Percentiles rank a stretch among this genome's conserved stretches.
Conservation (phyloP, 2,888 invertebrate species). For the Morpho helenor region DNA sequence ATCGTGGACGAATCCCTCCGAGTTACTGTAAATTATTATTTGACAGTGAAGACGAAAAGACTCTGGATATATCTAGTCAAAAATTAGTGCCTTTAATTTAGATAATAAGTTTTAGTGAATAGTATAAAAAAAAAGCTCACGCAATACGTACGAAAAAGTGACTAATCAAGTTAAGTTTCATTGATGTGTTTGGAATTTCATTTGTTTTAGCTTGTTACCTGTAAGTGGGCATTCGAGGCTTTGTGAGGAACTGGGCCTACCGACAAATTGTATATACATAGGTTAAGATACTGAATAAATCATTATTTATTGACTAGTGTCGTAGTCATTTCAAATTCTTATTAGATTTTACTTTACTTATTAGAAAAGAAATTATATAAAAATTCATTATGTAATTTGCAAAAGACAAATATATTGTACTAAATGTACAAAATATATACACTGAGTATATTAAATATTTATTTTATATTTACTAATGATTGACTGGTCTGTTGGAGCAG, state of each 20-base stretch:
- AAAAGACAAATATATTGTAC: too few relatives aligned
- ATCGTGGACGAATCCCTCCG: conserved; percentile 68
- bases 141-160: conserved; percentile 13
- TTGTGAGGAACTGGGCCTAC: conserved; percentile 37
- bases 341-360: conserved; percentile 1
- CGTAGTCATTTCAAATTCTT: conserved; percentile 11
- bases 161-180: conserved; percentile 18
- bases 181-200: conserved; percentile 37
- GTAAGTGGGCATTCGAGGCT: conserved; percentile 24
- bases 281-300: conserved; percentile 48
- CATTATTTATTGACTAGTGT: conserved; percentile 59
- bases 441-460: too few relatives aligned
- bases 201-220: conserved; percentile 36
- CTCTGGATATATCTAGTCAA: conserved; percentile 74
- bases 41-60: conserved; percentile 66
- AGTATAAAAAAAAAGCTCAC: conserved; percentile 35
- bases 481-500: too few relatives aligned
- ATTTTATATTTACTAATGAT: too few relatives aligned
- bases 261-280: conserved; percentile 51
- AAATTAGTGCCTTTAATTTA: conserved; percentile 64
- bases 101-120: conserved; percentile 13
- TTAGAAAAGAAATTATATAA: too few relatives aligned
- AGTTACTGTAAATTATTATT: conserved; percentile 47
- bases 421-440: too few relatives aligned
- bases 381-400: too few relatives aligned